Conservation (phyloP, 2,888 invertebrate genomes). For the Opisthograptis luteolata region DNA sequence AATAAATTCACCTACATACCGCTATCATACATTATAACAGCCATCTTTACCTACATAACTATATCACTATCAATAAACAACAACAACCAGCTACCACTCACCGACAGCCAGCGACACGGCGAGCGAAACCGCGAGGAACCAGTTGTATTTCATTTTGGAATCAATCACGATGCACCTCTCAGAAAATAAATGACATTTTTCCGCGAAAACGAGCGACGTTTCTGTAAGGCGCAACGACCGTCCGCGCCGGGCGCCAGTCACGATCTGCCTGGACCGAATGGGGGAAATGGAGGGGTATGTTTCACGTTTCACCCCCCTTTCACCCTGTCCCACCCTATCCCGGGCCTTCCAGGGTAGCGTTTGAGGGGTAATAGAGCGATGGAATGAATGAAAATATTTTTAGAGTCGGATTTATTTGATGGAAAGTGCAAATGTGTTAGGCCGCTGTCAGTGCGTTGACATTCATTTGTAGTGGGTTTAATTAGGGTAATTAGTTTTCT, state of each 20-base stretch:
- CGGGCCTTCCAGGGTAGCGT: slow-evolving; percentile 17
- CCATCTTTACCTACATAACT: neutral
- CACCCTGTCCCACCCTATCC: slow-evolving; percentile 9
- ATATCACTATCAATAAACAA: neutral
- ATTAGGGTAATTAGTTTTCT: neutral
- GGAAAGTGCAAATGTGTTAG: neutral
- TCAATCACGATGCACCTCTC: slow-evolving; percentile 48
- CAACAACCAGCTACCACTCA: slow-evolving; percentile 45
- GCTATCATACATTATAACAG: slow-evolving; percentile 3
- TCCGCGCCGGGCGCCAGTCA: slow-evolving; percentile 51
- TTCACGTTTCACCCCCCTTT: slow-evolving; percentile 20
- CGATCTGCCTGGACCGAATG: slow-evolving; percentile 44
- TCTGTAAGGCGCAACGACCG: slow-evolving; percentile 53
- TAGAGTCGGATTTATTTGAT: slow-evolving; percentile 7
- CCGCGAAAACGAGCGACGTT: slow-evolving; percentile 11
- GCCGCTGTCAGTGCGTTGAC: slow-evolving; percentile 1
- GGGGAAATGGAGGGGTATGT: slow-evolving; percentile 20
- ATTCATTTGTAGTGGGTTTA: neutral
- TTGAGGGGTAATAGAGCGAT: slow-evolving; percentile 25
- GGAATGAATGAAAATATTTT: slow-evolving; percentile 21
- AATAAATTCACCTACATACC: slow-evolving; percentile 6
- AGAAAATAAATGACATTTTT: slow-evolving; percentile 42
- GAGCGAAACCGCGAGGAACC: slow-evolving; percentile 57
- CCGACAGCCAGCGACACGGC: slow-evolving; percentile 63
- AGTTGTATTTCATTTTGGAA: slow-evolving; percentile 63